Evolutionary conservation across 2,888 invertebrate genomes (phyloP), one percentile per base, ranked within the genome.

Genomic region (Cosmorhoe ocellata): DNA sequence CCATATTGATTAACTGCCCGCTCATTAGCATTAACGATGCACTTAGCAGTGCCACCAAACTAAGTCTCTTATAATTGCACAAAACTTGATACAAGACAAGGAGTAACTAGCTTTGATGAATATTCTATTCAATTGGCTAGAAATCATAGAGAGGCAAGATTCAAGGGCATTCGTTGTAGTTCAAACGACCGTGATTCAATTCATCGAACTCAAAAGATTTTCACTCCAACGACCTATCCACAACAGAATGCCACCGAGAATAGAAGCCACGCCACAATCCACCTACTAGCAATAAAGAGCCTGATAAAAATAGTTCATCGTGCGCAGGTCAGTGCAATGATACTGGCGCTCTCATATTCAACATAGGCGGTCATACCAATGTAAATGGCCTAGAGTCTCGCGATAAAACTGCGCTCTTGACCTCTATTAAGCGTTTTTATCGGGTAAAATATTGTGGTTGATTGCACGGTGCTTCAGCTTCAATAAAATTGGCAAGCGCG

Each of bases 341-440:
- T 66, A 65, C 50, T 56, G 42, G 43, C 61, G 63, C 56, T 61
- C 58, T 60, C 50, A 57, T 60, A 63, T 61, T 63, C 59, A 65
- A 66, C 65, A 68, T 66, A 63, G 61, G 59, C 63, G 64, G 58
- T 62, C 63, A 67, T 59, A 60, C 49, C 52, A 61, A 67, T 69
- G 71, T 66, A 74, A 74, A 72, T 70, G 75, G 61, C 66, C 51
- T 42, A 49, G 61, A 76, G 66, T 59, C 54, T 56, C 44, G 62
- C 64, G 70, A 75, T 77, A 74, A 74, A 76, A 67, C 61, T 57
- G 57, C 69, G 76, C 76, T 72, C 80, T 84, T 84, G 81, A 81
- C 83, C 82, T 74, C 77, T 79, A 76, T 73, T 72, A 66, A 70
- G 65, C 70, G 72, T 65, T 77, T 78, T 76, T 75, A 79, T 76